phyloP scores from a whole-genome alignment of 2,797 vertebrate genomes.

The Melanotaenia maccullochi region DNA sequence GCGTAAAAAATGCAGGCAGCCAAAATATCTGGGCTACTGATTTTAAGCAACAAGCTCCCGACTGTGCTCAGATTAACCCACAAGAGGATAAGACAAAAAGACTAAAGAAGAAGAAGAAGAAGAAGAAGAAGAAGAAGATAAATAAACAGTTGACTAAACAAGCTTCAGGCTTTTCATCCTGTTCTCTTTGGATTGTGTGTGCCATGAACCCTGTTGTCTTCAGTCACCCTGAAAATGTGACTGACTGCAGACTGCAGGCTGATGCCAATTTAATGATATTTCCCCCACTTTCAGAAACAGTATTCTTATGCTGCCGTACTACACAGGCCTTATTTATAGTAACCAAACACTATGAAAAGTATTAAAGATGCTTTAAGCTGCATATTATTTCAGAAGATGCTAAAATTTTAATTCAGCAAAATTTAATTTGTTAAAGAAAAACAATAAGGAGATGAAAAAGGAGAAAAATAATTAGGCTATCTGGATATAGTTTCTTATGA shows the following conservation, averaged over 20 bases:
- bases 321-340: too few relatives aligned
- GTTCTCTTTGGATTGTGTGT: neutral
- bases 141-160: neutral
- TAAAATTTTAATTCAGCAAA: neutral
- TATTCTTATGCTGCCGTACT: neutral
- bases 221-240: neutral
- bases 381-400: neutral
- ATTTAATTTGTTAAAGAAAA: neutral
- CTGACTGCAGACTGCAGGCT: neutral
- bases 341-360: neutral
- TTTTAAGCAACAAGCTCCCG: constrained; percentile 1
- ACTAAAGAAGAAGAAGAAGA: too few relatives aligned
- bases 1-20: constrained; percentile 10
- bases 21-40: neutral
- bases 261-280: neutral
- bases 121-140: neutral
- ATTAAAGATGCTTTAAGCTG: neutral
- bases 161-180: neutral
- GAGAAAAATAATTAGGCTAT: neutral
- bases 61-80: neutral
- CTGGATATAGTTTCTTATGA: neutral
- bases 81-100: neutral
- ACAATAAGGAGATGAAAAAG: neutral
- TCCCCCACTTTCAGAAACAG: neutral
- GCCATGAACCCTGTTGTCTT: neutral